Percentiles rank a stretch among this genome's conserved stretches.
These are phyloP conservation scores for Atrina japonica DNA, from an alignment of 2,888 invertebrate genomes.

Conservation along the genomic window DNA sequence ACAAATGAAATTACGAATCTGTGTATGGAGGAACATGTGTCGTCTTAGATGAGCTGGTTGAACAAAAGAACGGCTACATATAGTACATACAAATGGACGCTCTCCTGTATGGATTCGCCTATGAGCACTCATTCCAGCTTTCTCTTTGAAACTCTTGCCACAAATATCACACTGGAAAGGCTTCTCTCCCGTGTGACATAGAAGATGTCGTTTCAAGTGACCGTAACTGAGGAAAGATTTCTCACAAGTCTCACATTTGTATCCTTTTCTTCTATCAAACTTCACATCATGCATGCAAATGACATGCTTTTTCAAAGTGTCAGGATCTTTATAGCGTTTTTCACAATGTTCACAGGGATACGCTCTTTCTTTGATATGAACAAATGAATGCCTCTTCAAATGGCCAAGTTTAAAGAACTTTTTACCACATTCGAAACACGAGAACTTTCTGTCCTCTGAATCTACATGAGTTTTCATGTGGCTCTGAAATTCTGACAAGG, in stretches of 20 bases:
- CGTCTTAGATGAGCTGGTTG: constrained; percentile 30
- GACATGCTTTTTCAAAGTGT: constrained; percentile 29
- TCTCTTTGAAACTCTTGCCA: constrained; percentile 28
- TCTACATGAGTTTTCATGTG: constrained; percentile 33
- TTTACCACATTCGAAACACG: constrained; percentile 34
- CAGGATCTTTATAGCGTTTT: constrained; percentile 35
- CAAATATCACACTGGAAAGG: constrained; percentile 27
- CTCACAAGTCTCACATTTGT: constrained; percentile 20
- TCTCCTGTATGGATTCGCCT: constrained; percentile 32
- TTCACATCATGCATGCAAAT: constrained; percentile 25
- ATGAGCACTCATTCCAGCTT: constrained; percentile 20
- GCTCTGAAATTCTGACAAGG: constrained; percentile 30
- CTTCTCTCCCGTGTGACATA: constrained; percentile 27
- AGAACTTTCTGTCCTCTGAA: constrained; percentile 31
- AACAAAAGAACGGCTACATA: constrained; percentile 20
- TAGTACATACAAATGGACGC: constrained; percentile 20
- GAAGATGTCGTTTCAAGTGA: constrained; percentile 22
- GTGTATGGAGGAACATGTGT: constrained; percentile 29
- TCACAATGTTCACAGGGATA: constrained; percentile 37
- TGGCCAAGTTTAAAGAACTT: constrained; percentile 33
- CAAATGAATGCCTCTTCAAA: constrained; percentile 33
- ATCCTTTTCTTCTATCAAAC: constrained; percentile 15
- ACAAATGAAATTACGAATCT: constrained; percentile 29
- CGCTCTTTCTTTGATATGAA: constrained; percentile 24
- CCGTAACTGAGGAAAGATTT: constrained; percentile 33